Percentiles rank a stretch among this genome's conserved stretches.
Conservation (phyloP, 1,140 invertebrate genomes). For the Drosophila yakuba region DNA sequence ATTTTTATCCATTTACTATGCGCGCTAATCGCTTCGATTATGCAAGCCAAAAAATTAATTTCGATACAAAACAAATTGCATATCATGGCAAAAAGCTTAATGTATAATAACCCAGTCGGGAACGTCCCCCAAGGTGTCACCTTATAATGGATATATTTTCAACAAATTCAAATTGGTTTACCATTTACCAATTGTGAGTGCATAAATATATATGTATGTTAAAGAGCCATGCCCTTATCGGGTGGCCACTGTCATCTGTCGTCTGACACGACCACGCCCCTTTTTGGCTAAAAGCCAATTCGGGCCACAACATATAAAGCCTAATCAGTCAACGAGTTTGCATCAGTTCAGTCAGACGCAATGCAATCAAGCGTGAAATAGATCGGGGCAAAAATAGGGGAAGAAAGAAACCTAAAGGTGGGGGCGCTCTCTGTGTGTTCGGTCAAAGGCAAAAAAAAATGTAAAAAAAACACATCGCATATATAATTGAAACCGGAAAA, state of each 20-base stretch:
- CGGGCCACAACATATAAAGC: conserved; percentile 28
- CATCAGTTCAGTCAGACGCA: conserved; percentile 56
- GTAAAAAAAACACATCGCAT: conserved; percentile 45
- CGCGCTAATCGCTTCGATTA: conserved; percentile 2
- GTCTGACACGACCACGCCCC: conserved; percentile 36
- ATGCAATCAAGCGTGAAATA: conserved; percentile 82
- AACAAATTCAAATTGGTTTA: conserved; percentile 42
- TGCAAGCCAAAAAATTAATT: conserved; percentile 5
- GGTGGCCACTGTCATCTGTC: conserved; percentile 33
- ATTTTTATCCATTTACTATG: neutral
- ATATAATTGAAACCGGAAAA: conserved; percentile 84
- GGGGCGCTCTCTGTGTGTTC: conserved; percentile 26
- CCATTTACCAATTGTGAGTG: conserved; percentile 43
- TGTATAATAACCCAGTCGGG: conserved; percentile 2
- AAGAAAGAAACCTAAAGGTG: conserved; percentile 25
- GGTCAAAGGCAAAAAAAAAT: conserved; percentile 22
- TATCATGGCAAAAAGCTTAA: neutral
- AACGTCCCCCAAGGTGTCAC: conserved; percentile 35
- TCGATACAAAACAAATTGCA: conserved; percentile 5
- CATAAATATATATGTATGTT: conserved; percentile 5
- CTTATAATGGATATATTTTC: conserved; percentile 32
- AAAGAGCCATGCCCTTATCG: conserved; percentile 37
- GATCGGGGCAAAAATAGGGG: conserved; percentile 48
- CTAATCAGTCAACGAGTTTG: conserved; percentile 64
- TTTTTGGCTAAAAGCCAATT: conserved; percentile 45